Conservation (phyloP, 2,888 invertebrate genomes). For the Siphlonurus alternatus region DNA sequence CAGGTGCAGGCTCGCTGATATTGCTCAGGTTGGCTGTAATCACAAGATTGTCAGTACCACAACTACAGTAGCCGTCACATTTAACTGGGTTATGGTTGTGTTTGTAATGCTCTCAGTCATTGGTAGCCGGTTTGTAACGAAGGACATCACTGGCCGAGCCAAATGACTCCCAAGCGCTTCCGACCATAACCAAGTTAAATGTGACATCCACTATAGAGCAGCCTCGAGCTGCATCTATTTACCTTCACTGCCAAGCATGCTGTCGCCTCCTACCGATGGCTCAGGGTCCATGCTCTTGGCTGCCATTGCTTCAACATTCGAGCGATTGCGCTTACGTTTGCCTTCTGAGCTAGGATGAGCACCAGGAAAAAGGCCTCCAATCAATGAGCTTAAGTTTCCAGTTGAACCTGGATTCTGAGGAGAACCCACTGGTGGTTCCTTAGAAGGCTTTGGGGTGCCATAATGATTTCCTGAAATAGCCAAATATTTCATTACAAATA, state of each 20-base stretch:
- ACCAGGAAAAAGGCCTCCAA: slow-evolving; percentile 26
- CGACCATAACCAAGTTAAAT: neutral
- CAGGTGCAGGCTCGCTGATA: neutral
- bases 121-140: too few species aligned
- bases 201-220: neutral
- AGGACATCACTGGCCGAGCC: neutral
- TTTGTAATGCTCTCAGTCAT: too few species aligned
- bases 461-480: slow-evolving; percentile 35
- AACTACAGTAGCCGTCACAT: neutral
- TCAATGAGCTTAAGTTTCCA: slow-evolving; percentile 11
- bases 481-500: neutral
- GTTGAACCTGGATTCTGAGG: slow-evolving; percentile 17
- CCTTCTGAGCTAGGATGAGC: slow-evolving; percentile 34
- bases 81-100: too few species aligned
- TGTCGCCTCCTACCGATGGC: neutral
- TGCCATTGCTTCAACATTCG: slow-evolving; percentile 35
- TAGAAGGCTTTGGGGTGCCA: slow-evolving; percentile 37
- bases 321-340: slow-evolving; percentile 33
- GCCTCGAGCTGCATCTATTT: neutral
- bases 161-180: neutral
- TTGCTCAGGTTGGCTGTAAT: neutral
- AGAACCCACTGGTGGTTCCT: slow-evolving; percentile 21
- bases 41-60: neutral
- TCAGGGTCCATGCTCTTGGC: slow-evolving; percentile 23
- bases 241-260: neutral